These are phyloP conservation scores for Chorisops tibialis DNA, from an alignment of 2,888 invertebrate species.

Conservation along the genomic window DNA sequence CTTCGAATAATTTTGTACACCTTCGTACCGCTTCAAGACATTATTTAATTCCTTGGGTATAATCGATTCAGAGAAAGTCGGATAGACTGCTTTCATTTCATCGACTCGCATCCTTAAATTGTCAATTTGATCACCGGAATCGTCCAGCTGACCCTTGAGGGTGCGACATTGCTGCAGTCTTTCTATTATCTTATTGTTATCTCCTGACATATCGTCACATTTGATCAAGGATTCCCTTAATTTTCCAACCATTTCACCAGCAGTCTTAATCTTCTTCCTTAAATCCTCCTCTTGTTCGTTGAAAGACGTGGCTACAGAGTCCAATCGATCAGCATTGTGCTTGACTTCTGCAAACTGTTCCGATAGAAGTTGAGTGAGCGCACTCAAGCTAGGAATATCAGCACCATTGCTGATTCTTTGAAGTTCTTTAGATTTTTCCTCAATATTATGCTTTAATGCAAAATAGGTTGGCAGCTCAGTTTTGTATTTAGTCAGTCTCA, in stretches of 20 bases:
- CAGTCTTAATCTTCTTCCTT: slow-evolving; percentile 66
- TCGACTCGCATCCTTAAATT: slow-evolving; percentile 67
- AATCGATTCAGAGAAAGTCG: slow-evolving; percentile 72
- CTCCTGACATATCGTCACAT: slow-evolving; percentile 86
- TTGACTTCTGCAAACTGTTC: slow-evolving; percentile 75
- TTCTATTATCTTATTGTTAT: slow-evolving; percentile 76
- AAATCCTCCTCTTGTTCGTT: slow-evolving; percentile 72
- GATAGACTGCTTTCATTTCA: slow-evolving; percentile 70
- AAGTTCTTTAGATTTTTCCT: slow-evolving; percentile 76
- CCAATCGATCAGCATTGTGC: slow-evolving; percentile 69
- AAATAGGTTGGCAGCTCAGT: slow-evolving; percentile 79
- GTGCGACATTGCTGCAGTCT: slow-evolving; percentile 72
- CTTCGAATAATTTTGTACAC: slow-evolving; percentile 71
- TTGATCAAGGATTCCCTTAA: slow-evolving; percentile 80
- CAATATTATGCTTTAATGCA: slow-evolving; percentile 72
- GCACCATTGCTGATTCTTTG: slow-evolving; percentile 67
- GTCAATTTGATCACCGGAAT: slow-evolving; percentile 65
- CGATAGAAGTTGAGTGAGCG: slow-evolving; percentile 64
- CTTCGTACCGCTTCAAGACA: slow-evolving; percentile 79
- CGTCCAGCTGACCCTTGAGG: slow-evolving; percentile 67
- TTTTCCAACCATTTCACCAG: slow-evolving; percentile 67
- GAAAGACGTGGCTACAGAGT: slow-evolving; percentile 68
- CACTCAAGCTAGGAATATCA: slow-evolving; percentile 64
- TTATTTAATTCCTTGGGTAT: slow-evolving; percentile 78
- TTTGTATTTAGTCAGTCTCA: slow-evolving; percentile 76